Percentiles rank a stretch among this genome's conserved stretches.
These are phyloP conservation scores for Yponomeuta plumbellus DNA, from an alignment of 2,888 invertebrate species.

Conservation along the genomic window DNA sequence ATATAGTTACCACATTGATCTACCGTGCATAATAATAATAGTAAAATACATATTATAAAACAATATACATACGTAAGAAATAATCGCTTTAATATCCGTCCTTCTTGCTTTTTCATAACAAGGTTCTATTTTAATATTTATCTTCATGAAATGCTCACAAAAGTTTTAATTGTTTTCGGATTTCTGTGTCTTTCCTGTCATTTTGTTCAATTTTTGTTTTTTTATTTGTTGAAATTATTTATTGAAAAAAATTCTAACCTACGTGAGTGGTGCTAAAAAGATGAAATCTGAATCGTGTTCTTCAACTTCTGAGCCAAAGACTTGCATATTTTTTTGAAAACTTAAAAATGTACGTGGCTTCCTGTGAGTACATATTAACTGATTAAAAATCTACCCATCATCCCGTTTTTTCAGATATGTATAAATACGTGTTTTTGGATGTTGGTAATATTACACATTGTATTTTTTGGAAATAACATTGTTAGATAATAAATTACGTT, in stretches of 20 bases:
- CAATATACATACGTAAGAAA: neutral
- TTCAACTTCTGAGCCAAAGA: conserved; percentile 67
- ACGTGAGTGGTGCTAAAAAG: conserved; percentile 65
- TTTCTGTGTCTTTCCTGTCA: neutral
- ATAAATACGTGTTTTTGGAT: neutral
- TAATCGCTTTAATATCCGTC: conserved; percentile 44
- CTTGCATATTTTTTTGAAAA: conserved; percentile 26
- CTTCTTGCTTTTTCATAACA: conserved; percentile 33
- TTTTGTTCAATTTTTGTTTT: conserved; percentile 26
- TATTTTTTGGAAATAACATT: conserved; percentile 34
- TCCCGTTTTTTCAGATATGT: neutral
- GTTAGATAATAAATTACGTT: conserved; percentile 20
- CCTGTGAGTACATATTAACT: too few relatives aligned
- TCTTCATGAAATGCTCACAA: neutral
- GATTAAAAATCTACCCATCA: conserved; percentile 23
- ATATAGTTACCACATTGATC: conserved; percentile 68
- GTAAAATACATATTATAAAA: neutral
- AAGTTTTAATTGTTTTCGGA: neutral
- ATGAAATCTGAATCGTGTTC: conserved; percentile 43
- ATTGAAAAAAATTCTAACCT: conserved; percentile 30
- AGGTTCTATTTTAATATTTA: neutral
- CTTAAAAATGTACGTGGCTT: too few relatives aligned
- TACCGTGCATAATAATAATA: conserved; percentile 27
- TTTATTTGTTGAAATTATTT: conserved; percentile 27
- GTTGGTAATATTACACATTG: neutral